These are phyloP conservation scores for Trichonephila clavata DNA, from an alignment of 1,140 invertebrate species.

Conservation along the genomic window DNA sequence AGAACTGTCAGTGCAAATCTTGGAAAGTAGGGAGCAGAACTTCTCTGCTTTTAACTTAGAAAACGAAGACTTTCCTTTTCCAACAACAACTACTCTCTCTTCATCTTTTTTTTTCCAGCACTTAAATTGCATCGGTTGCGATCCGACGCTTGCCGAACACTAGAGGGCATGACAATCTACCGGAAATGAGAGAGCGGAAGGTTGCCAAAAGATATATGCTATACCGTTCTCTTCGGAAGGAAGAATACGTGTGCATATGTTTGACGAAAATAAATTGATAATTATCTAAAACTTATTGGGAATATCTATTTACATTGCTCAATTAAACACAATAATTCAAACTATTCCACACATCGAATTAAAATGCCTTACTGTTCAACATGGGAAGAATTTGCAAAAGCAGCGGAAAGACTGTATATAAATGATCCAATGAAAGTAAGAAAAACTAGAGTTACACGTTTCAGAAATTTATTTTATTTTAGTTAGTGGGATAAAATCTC, in stretches of 20 bases:
- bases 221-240: not conserved
- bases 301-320: not conserved
- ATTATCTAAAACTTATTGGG: not conserved
- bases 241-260: conserved; percentile 28
- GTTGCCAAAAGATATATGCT: conserved; percentile 15
- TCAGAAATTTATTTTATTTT: too few relatives aligned
- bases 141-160: conserved; percentile 28
- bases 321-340: not conserved
- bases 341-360: not conserved
- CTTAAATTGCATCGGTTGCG: conserved; percentile 26
- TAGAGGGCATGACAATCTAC: conserved; percentile 53
- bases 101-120: conserved; percentile 61
- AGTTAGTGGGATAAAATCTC: too few relatives aligned
- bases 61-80: not conserved
- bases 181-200: conserved; percentile 49
- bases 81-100: conserved; percentile 56
- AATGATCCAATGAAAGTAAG: conserved; percentile 91
- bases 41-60: conserved; percentile 13
- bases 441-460: not conserved
- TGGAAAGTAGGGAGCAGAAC: conserved; percentile 14
- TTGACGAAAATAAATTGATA: not conserved
- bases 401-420: conserved; percentile 93
- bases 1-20: not conserved
- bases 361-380: conserved; percentile 92
- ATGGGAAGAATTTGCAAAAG: conserved; percentile 97